Percentiles rank a stretch among this genome's conserved stretches.
Evolutionary conservation across 2,113 vertebrate genomes (phyloP).

Genomic region (Parus major): DNA sequence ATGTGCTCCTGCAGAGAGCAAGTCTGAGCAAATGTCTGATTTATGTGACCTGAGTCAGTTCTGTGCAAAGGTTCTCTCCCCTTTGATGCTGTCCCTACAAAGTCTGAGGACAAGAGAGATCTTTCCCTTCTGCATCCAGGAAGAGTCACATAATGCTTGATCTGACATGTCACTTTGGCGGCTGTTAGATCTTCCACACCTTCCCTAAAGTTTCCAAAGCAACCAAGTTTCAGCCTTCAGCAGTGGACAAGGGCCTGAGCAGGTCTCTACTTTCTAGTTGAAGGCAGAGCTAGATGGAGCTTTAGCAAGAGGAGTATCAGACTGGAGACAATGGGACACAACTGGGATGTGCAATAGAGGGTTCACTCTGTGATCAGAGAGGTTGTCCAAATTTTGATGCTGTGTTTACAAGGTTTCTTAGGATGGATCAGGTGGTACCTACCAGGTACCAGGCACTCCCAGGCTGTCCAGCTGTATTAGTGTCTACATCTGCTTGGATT

Average conservation of each 20-base stretch:
- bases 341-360: background rate
- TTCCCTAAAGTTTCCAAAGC: background rate
- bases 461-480: background rate
- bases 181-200: background rate
- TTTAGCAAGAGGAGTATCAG: background rate
- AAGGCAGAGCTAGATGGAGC: background rate
- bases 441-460: background rate
- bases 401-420: background rate
- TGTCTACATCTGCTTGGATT: background rate
- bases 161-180: background rate
- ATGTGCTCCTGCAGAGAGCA: background rate
- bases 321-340: background rate
- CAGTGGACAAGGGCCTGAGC: background rate
- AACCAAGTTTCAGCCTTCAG: background rate
- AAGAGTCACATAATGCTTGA: background rate
- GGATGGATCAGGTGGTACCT: background rate
- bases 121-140: background rate
- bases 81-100: background rate
- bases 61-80: background rate
- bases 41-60: background rate
- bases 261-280: background rate
- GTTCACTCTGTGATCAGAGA: rapidly evolving
- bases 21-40: background rate
- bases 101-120: background rate
- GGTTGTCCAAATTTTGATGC: background rate